phyloP scores from a whole-genome alignment of 1,140 invertebrate genomes.

The Harpegnathos saltator region DNA sequence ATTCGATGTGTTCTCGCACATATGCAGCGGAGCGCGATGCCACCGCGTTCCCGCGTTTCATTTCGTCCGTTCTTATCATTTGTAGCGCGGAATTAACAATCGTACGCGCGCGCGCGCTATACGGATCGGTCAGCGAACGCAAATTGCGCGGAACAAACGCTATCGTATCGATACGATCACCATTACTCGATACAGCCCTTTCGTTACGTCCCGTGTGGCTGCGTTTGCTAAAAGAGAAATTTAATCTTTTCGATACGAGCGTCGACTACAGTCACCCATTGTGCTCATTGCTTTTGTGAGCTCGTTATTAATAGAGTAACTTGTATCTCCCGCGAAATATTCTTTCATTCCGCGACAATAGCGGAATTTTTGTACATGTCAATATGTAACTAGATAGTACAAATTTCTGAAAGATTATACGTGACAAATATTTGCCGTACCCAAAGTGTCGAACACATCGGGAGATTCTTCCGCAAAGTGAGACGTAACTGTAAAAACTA shows the following conservation, averaged over 20 bases:
- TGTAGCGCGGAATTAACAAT: conserved; percentile 32
- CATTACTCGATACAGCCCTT: conserved; percentile 7
- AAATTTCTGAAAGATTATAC: too few relatives aligned
- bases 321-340: too few relatives aligned
- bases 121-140: conserved; percentile 13
- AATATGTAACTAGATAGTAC: too few relatives aligned
- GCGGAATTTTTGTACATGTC: too few relatives aligned
- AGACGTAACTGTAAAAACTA: neutral
- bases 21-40: conserved; percentile 14
- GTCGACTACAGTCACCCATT: too few relatives aligned
- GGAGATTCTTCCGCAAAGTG: neutral
- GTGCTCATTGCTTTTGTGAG: too few relatives aligned
- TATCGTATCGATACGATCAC: conserved; percentile 29
- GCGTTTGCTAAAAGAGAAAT: neutral
- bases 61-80: conserved; percentile 48
- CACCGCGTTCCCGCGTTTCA: conserved; percentile 39
- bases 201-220: neutral
- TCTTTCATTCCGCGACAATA: too few relatives aligned
- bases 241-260: too few relatives aligned
- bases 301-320: too few relatives aligned
- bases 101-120: conserved; percentile 9
- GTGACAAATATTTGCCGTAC: too few relatives aligned
- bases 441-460: too few relatives aligned
- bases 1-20: neutral
- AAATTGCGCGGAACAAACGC: conserved; percentile 50